These are phyloP conservation scores for Ceraclea dissimilis DNA, from an alignment of 2,888 invertebrate genomes.

Conservation along the genomic window DNA sequence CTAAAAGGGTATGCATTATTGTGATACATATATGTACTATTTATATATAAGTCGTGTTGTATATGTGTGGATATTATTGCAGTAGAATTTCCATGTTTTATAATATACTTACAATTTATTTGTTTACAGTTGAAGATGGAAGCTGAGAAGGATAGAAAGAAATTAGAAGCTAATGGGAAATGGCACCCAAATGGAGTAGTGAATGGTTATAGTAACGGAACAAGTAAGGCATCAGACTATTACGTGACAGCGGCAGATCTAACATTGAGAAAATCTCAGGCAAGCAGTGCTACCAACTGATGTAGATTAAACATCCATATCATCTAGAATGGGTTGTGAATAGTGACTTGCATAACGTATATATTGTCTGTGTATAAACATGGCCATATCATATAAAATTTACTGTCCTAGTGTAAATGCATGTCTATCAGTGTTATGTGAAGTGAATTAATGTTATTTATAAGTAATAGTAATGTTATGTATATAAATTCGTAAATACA, in stretches of 20 bases:
- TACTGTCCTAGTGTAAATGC: too few relatives aligned
- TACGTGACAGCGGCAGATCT: constrained; percentile 22
- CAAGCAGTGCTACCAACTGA: constrained; percentile 25
- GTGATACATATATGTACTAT: not conserved
- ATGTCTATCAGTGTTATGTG: too few relatives aligned
- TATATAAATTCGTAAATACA: too few relatives aligned
- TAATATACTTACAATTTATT: not conserved
- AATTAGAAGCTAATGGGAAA: constrained; percentile 16
- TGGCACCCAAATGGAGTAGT: constrained; percentile 18
- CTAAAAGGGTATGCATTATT: not conserved
- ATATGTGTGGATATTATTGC: too few relatives aligned
- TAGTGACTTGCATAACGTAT: constrained; percentile 22
- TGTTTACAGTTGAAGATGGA: constrained; percentile 11
- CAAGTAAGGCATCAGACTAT: constrained; percentile 22
- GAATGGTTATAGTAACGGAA: constrained; percentile 18
- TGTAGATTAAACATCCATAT: constrained; percentile 17
- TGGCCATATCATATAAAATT: too few relatives aligned
- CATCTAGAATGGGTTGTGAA: constrained; percentile 26
- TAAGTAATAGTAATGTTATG: too few relatives aligned
- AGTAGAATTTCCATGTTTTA: not conserved
- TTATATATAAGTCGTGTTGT: too few relatives aligned
- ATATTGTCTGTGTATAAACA: constrained; percentile 16
- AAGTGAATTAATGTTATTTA: too few relatives aligned
- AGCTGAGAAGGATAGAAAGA: constrained; percentile 6
- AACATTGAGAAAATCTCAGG: constrained; percentile 21